Evolutionary conservation across 2,888 invertebrate genomes (phyloP), one percentile per base, ranked within the genome.

Genomic region (Habroteleia sp.): DNA sequence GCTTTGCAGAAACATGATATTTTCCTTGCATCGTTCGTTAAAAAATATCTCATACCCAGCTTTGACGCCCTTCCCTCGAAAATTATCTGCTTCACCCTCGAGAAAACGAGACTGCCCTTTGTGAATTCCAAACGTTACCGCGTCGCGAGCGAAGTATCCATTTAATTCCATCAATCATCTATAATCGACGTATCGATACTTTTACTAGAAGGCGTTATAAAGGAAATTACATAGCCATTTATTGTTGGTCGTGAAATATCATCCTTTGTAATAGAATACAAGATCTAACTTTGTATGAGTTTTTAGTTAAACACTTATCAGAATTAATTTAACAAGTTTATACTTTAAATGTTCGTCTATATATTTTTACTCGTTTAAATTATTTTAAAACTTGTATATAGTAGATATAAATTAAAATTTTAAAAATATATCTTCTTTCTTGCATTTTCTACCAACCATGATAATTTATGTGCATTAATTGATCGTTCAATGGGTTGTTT

Each of bases 1-100:
- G 79, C 82, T 84, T 84, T 80, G 83, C 82, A 80, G 83, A 84
- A 85, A 83, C 83, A 83, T 82, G 81, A 83, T 84, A 84, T 84
- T 83, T 80, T 78, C 54, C 78, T 78, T 71, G 77, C 74, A 75
- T 56, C 68, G 82, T 82, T 83, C 79, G 84, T 84, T 84, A 83
- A 84, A 84, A 84, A 85, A 84, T 83, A 81, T 81, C 81, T 79
- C 81, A 81, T 82, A 56, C 76, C 74, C 72, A 37, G 60, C 66
- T 66, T 65, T 56, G 54, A 56, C 65, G 63, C 66, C 73, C 46
- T 48, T 52, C 60, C 66, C 44, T 76, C 58, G 33, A 65, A 76
- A 73, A 76, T 71, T 74, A 72, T 74, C 78, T 50, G 71, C 71
- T 63, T 66, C 73, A 65, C 79, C 75, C 78, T 77, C 71, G 63